Percentiles rank a stretch among this genome's conserved stretches.
Evolutionary conservation across 2,888 invertebrate genomes (phyloP).

Genomic region (Apamea crenata): DNA sequence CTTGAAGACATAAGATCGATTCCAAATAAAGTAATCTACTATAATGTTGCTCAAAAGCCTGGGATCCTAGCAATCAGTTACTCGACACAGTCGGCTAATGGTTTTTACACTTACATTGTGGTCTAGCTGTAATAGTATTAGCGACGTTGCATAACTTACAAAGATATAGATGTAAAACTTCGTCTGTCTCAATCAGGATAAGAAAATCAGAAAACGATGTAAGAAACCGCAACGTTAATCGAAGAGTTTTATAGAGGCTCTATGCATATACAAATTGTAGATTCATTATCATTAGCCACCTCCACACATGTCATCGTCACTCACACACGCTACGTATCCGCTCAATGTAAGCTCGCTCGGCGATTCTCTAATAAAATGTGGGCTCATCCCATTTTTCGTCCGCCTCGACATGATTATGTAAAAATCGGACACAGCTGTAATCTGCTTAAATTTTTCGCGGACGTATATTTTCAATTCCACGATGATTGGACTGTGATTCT

Average conservation of each 20-base stretch:
- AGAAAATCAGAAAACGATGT: neutral
- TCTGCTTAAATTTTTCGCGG: conserved; percentile 53
- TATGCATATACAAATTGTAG: neutral
- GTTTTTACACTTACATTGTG: neutral
- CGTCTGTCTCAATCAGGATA: neutral
- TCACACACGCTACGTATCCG: neutral
- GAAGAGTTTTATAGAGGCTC: neutral
- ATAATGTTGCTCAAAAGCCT: neutral
- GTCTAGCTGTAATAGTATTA: neutral
- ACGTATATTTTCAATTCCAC: conserved; percentile 61
- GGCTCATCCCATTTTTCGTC: conserved; percentile 32
- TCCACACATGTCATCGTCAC: conserved; percentile 7
- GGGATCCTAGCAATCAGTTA: neutral
- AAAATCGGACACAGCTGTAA: conserved; percentile 65
- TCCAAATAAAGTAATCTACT: neutral
- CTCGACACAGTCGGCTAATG: neutral
- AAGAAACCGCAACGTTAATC: neutral
- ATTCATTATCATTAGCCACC: neutral
- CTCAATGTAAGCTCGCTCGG: conserved; percentile 34
- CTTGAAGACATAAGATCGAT: neutral
- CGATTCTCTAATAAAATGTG: conserved; percentile 50
- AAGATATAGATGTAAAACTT: no score
- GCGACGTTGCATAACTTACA: no score
- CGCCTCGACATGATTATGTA: conserved; percentile 61
- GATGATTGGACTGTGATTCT: conserved; percentile 62